Conservation (phyloP, 2,888 invertebrate species). For the Chloromyia formosa region DNA sequence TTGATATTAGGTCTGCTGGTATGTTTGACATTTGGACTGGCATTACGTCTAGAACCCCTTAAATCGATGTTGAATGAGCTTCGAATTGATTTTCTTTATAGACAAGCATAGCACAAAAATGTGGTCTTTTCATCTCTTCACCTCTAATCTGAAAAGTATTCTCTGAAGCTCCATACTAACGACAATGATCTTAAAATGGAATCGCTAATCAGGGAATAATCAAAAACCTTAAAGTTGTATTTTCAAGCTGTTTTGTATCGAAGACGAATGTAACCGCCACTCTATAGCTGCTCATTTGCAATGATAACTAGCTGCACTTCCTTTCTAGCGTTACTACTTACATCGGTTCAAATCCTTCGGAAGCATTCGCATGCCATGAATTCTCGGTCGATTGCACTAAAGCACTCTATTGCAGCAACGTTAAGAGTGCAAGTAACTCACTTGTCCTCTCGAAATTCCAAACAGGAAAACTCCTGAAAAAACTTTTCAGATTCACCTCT, state of each 20-base stretch:
- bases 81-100: too few relatives aligned
- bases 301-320: slow-evolving; percentile 26
- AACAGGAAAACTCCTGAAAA: slow-evolving; percentile 15
- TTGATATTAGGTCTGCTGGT: too few relatives aligned
- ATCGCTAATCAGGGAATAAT: too few relatives aligned
- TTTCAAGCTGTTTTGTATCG: neutral
- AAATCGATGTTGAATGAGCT: too few relatives aligned
- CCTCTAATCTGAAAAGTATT: too few relatives aligned
- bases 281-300: slow-evolving; percentile 22
- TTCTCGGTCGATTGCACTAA: slow-evolving; percentile 32
- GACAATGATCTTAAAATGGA: too few relatives aligned
- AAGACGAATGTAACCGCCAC: neutral
- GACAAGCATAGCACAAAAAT: too few relatives aligned
- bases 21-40: too few relatives aligned
- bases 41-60: too few relatives aligned
- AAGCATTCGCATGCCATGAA: slow-evolving; percentile 16
- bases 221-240: neutral
- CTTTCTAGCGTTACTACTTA: neutral
- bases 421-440: neutral
- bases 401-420: slow-evolving; percentile 35
- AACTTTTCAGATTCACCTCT: neutral
- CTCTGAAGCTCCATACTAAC: too few relatives aligned
- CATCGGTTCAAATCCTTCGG: neutral
- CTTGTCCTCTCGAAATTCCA: neutral
- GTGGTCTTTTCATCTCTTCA: too few relatives aligned